Percentiles rank a stretch among this genome's conserved stretches.
Conservation (phyloP, 2,888 invertebrate genomes). For the Colostygia pectinataria region DNA sequence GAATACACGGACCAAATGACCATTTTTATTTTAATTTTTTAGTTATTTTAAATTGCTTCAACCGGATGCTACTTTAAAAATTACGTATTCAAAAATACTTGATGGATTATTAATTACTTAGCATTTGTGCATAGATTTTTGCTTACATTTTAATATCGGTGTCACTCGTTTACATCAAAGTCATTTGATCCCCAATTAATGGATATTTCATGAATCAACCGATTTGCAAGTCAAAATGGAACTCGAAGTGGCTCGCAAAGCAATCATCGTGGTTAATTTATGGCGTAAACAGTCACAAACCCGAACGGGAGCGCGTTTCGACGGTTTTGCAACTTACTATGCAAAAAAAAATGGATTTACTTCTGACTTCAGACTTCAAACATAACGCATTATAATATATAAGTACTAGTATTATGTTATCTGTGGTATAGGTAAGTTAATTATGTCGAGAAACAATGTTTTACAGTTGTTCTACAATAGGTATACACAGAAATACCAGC, state of each 20-base stretch:
- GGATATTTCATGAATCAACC: constrained; percentile 38
- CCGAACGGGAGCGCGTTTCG: constrained; percentile 31
- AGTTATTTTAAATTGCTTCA: too few relatives aligned
- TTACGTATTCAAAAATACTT: constrained; percentile 3
- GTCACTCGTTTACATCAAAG: constrained; percentile 31
- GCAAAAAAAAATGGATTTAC: too few relatives aligned
- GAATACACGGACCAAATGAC: too few relatives aligned
- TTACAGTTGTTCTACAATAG: too few relatives aligned
- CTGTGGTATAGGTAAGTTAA: too few relatives aligned
- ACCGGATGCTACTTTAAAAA: neutral
- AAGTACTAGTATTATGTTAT: too few relatives aligned
- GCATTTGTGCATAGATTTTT: constrained; percentile 23
- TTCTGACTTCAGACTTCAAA: too few relatives aligned
- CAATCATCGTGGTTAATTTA: constrained; percentile 52
- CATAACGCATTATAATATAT: too few relatives aligned
- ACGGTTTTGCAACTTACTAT: constrained; percentile 33
- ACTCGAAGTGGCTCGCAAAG: constrained; percentile 40
- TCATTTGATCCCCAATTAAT: constrained; percentile 38
- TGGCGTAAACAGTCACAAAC: constrained; percentile 47
- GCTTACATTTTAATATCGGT: constrained; percentile 22
- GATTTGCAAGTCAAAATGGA: constrained; percentile 38
- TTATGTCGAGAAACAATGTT: too few relatives aligned
- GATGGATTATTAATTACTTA: constrained; percentile 5
- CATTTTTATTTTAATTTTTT: too few relatives aligned
- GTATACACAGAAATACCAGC: too few relatives aligned